These are phyloP conservation scores for Gymnoscopelus braueri DNA, from an alignment of 2,797 vertebrate genomes.

Conservation along the genomic window DNA sequence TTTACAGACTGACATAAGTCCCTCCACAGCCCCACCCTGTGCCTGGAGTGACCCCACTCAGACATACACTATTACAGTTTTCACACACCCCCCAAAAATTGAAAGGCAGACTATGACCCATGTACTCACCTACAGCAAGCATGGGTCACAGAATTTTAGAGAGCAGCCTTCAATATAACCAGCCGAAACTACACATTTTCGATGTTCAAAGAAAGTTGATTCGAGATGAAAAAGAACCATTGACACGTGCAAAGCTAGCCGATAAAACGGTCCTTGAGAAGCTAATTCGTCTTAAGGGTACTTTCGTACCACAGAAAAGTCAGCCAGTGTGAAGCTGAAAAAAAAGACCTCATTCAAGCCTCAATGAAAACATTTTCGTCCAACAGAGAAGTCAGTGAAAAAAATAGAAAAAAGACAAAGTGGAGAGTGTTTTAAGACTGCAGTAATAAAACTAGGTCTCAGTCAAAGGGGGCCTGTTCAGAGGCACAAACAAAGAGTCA, in stretches of 20 bases:
- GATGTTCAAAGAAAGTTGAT: neutral
- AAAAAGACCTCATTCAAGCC: constrained; percentile 34
- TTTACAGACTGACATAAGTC: constrained; percentile 39
- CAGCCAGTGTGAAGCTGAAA: neutral
- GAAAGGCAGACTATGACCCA: neutral
- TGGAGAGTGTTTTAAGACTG: neutral
- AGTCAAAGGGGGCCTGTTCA: constrained; percentile 8
- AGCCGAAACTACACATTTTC: neutral
- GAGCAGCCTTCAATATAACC: constrained; percentile 4
- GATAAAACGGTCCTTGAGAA: constrained; percentile 24
- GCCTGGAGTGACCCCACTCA: constrained; percentile 1
- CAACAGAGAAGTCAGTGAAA: neutral
- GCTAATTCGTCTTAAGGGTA: constrained; percentile 12
- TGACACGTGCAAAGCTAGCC: constrained; percentile 25
- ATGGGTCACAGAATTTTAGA: neutral
- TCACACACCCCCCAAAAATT: constrained; percentile 26
- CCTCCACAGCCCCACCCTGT: constrained; percentile 38
- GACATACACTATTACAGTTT: neutral
- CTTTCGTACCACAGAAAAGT: neutral
- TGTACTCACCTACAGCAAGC: neutral
- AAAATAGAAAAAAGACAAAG: constrained; percentile 17
- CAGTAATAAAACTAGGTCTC: constrained; percentile 11
- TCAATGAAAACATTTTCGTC: constrained; percentile 16
- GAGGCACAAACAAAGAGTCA: constrained; percentile 39
- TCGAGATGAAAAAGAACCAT: constrained; percentile 19